Evolutionary conservation across 2,888 invertebrate genomes (phyloP).

Genomic region (Dinocampus coccinellae): DNA sequence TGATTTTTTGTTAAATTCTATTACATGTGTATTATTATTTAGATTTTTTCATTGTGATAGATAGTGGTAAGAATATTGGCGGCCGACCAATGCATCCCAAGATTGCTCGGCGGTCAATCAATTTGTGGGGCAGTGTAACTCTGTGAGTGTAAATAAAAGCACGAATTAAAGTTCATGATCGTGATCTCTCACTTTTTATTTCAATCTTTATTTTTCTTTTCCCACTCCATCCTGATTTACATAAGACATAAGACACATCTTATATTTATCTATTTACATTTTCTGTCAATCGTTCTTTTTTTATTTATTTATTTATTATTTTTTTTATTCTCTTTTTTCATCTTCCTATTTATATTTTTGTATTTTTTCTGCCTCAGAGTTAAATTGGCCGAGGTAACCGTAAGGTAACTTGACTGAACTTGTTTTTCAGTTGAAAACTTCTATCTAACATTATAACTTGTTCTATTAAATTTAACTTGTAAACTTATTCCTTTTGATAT

Average conservation of each 20-base stretch:
- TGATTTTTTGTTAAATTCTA: too few relatives aligned
- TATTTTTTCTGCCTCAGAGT: slow-evolving; percentile 20
- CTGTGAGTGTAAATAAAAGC: slow-evolving; percentile 40
- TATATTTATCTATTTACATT: too few relatives aligned
- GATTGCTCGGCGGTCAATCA: slow-evolving; percentile 44
- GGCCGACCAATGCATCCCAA: slow-evolving; percentile 20
- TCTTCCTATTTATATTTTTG: slow-evolving; percentile 4
- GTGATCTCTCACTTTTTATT: slow-evolving; percentile 42
- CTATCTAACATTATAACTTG: slow-evolving; percentile 25
- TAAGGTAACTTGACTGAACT: slow-evolving; percentile 28
- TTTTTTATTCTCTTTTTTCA: slow-evolving; percentile 7
- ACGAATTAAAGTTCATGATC: slow-evolving; percentile 48
- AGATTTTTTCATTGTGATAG: not conserved
- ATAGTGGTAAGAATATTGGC: slow-evolving; percentile 26
- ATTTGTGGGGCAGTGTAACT: slow-evolving; percentile 42
- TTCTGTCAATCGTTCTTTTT: slow-evolving; percentile 7
- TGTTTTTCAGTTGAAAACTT: slow-evolving; percentile 33
- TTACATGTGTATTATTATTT: too few relatives aligned
- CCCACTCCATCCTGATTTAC: too few relatives aligned
- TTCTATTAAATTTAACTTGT: slow-evolving; percentile 30
- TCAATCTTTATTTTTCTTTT: too few relatives aligned
- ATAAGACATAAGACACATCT: too few relatives aligned
- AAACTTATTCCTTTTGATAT: slow-evolving; percentile 12
- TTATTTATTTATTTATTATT: slow-evolving; percentile 6
- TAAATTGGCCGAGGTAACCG: slow-evolving; percentile 30